Evolutionary conservation across 2,113 vertebrate species (phyloP), one percentile per base, ranked within the genome.

Genomic region (Aptenodytes forsteri): DNA sequence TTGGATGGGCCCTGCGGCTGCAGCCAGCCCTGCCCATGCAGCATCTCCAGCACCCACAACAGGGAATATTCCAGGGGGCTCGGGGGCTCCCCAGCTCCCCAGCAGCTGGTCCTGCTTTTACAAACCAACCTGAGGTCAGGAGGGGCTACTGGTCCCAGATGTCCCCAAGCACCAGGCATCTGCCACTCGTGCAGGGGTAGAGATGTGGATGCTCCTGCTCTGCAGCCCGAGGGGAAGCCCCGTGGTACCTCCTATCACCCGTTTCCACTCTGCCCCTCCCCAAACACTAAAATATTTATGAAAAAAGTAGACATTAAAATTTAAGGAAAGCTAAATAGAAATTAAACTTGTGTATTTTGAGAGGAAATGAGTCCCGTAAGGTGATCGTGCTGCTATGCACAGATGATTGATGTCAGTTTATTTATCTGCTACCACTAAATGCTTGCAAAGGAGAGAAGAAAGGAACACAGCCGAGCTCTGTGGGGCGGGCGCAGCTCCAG

Each of bases 351-450:
- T 97, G 96, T 97, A 84, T 94, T 97, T 96, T 87, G 90, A 96
- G 97, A 97, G 94, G 95, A 96, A 97, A 94, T 86, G 81, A 96
- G 91, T 89, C 96, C 93, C 29, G 55, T 96, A 96, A 97, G 96
- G 97, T 95, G 97, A 97, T 76, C 71, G 7, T 6, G 34, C 91
- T 85, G 96, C 95, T 36, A 42, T 32, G 72, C 56, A 7, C 3
- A 16, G 85, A 88, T 96, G 97, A 97, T 96, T 97, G 97, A 97
- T 92, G 90, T 73, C 6, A 1, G 95, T 97, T 97, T 97, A 97
- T 97, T 97, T 97, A 79, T 97, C 94, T 95, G 95, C 97, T 97
- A 96, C 97, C 2, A 66, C 94, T 93, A 79, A 96, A 96, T 52
- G 86, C 88, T 65, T 55, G 88, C 49, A 10, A 25, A 61, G 87